Conservation (phyloP, 2,797 vertebrate genomes). For the Enteromius viviparus region DNA sequence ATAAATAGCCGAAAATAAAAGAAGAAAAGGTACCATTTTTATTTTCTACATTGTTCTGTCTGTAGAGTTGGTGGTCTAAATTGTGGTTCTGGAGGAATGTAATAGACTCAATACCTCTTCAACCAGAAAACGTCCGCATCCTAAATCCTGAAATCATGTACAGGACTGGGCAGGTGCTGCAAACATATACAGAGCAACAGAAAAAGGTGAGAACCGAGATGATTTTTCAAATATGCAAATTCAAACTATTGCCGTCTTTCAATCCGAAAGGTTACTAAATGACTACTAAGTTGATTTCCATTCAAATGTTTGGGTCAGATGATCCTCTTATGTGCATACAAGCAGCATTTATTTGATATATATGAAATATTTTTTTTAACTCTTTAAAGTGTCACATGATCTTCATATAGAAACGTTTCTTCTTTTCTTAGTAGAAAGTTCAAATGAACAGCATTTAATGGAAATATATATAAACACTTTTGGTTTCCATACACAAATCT, state of each 20-base stretch:
- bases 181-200: constrained; percentile 68
- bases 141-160: constrained; percentile 80
- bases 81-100: constrained; percentile 85
- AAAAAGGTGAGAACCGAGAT: constrained; percentile 62
- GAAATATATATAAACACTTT: neutral
- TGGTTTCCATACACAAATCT: neutral
- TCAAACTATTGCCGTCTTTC: neutral
- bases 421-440: neutral
- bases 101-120: constrained; percentile 78
- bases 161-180: constrained; percentile 69
- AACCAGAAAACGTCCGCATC: constrained; percentile 75
- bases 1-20: neutral
- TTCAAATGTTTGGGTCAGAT: neutral
- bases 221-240: neutral
- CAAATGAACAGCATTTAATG: neutral
- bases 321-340: neutral
- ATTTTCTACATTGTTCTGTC: neutral
- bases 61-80: constrained; percentile 82
- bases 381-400: neutral
- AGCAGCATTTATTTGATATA: neutral
- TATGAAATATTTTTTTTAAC: neutral
- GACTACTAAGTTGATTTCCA: neutral
- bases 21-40: too few relatives aligned
- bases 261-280: neutral
- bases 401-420: neutral